A percentile compares a stretch with the other conserved stretches of the same genome.
These are phyloP conservation scores for Plumapathes pennacea DNA, from an alignment of 92 coral and sea anemone genomes.

Conservation along the genomic window DNA sequence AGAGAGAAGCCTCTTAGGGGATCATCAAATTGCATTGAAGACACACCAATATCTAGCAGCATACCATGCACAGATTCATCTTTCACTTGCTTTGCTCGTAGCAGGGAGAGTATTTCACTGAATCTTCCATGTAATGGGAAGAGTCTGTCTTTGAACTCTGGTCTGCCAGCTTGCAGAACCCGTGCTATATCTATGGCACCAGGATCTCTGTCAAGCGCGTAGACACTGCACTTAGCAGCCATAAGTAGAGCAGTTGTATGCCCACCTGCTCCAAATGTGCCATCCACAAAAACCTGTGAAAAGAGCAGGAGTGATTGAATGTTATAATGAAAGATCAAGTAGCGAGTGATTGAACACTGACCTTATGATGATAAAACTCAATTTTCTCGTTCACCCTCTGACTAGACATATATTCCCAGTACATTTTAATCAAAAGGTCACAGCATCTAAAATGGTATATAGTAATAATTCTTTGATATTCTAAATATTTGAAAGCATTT, in stretches of 20 bases:
- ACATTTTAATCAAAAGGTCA: too few relatives aligned
- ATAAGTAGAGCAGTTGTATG: slow-evolving; percentile 73
- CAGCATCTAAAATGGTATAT: too few relatives aligned
- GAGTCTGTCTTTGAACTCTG: slow-evolving; percentile 71
- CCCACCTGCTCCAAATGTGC: slow-evolving; percentile 90
- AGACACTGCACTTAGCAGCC: slow-evolving; percentile 75
- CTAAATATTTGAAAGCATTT: too few relatives aligned
- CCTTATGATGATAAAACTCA: too few relatives aligned
- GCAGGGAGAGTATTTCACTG: slow-evolving; percentile 53
- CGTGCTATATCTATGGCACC: slow-evolving; percentile 72
- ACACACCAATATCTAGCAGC: slow-evolving; percentile 79
- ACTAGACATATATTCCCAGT: too few relatives aligned
- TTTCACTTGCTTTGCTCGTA: slow-evolving; percentile 42
- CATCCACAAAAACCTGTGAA: slow-evolving; percentile 78
- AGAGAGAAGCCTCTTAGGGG: slow-evolving; percentile 84
- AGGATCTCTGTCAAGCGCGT: slow-evolving; percentile 82
- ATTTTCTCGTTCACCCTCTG: too few relatives aligned
- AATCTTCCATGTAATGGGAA: slow-evolving; percentile 71
- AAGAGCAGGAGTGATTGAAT: background rate
- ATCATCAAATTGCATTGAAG: slow-evolving; percentile 79
- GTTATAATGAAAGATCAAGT: background rate
- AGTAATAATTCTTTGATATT: too few relatives aligned
- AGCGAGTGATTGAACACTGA: too few relatives aligned
- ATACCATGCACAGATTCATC: slow-evolving; percentile 75
- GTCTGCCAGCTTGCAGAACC: slow-evolving; percentile 61